These are phyloP conservation scores for Tipula unca DNA, from an alignment of 2,888 invertebrate genomes.

Conservation along the genomic window DNA sequence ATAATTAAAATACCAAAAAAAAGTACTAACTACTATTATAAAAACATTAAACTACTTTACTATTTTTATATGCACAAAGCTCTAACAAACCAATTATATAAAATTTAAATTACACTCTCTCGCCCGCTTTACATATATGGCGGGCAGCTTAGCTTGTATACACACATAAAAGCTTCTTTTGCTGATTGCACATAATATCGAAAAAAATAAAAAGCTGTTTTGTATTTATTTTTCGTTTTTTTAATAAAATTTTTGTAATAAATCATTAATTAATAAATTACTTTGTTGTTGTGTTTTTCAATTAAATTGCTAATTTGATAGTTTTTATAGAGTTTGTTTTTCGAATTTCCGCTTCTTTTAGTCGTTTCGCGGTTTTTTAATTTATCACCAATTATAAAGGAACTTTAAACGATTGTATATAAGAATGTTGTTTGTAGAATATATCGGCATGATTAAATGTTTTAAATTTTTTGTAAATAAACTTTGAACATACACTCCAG, in stretches of 20 bases:
- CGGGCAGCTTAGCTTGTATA: too few species aligned
- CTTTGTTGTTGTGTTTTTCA: neutral
- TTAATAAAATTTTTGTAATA: neutral
- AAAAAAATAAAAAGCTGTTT: neutral
- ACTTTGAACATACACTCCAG: too few species aligned
- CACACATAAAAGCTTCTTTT: neutral
- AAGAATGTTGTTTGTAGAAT: neutral
- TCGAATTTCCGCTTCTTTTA: too few species aligned
- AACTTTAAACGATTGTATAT: neutral
- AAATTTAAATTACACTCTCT: neutral
- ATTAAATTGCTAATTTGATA: slow-evolving; percentile 8
- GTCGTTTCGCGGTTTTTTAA: neutral
- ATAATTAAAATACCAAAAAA: slow-evolving; percentile 2
- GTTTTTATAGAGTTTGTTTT: neutral
- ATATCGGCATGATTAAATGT: too few species aligned
- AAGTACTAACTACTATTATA: neutral
- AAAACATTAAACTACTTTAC: neutral
- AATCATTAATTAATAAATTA: neutral
- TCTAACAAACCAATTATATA: neutral
- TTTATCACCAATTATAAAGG: neutral
- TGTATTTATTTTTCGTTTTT: neutral
- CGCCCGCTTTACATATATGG: neutral
- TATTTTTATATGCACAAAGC: neutral
- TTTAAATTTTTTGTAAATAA: too few species aligned
- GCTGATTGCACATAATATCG: neutral